Base-by-base conservation (phyloP, 2,797 vertebrate species). In the Neosalanx taihuensis region DNA sequence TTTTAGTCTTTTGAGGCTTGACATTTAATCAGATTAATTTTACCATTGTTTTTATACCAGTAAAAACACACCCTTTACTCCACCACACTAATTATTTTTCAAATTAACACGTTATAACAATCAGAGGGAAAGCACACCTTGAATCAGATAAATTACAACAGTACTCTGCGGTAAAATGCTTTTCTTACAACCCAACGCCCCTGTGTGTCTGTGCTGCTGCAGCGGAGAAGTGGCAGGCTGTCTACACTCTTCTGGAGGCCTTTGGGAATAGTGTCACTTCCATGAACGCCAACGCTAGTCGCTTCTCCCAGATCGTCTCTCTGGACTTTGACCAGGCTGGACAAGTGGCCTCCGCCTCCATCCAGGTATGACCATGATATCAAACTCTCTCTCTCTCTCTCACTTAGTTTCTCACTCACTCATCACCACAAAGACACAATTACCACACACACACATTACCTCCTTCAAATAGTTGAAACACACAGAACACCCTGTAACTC, bases 171-270 rank as follows among this genome's bases (percentile, higher is more conserved):
- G 33, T 41, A 13, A 41, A 41, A 41, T 41, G 41, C 9, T 46
- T 46, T 46, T 33, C 33, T 46, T 71, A 17, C 30, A 53, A 60
- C 37, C 67, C 56, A 26, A 37, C 64, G 67, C 12, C 18, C 23
- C 6, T 72, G 13, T 67, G 7, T 26, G 46, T 37, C 29, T 49
- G 1, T 46, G 9, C 41, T 46, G 37, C 37, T 7, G 5, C 90
- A 99, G 97, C 81, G n/a, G 97, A 99, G 89, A 99, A 98, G 84
- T 98, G 97, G 96, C 97, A 99, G 89, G 97, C 97, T 0, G 95
- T 98, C 31, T 95, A 95, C 89, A 98, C 95, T 70, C 88, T 99
- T 85, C 89, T 99, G 86, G 97, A 99, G 85, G 96, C 97, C 74
- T 99, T 99, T 79, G 97, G 97, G 49, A 97, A 97, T 89, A 94